Percentiles rank a stretch among this genome's conserved stretches.
These are phyloP conservation scores for human DNA, from an alignment of 2,113 vertebrate genomes.

Conservation along the genomic window GRCh38 chr5:88542501-88543000, in stretches of 20 bases:
- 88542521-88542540: neutral
- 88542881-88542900: neutral
- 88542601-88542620: neutral
- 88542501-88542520: neutral
- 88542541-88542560: neutral
- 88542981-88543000: neutral
- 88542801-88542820: conserved; percentile 3
- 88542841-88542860: neutral
- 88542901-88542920: neutral
- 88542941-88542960: neutral
- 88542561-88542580: neutral
- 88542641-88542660: neutral
- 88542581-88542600: neutral
- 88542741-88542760: neutral
- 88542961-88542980: conserved; percentile 39
- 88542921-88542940: neutral
- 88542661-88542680: neutral
- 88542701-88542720: neutral
- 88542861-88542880: conserved; percentile 11
- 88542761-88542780: neutral
- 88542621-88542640: neutral
- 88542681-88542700: neutral
- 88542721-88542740: neutral
- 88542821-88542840: neutral
- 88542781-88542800: neutral